Conservation (phyloP, 2,797 vertebrate genomes). For the Distichodus sexfasciatus region DNA sequence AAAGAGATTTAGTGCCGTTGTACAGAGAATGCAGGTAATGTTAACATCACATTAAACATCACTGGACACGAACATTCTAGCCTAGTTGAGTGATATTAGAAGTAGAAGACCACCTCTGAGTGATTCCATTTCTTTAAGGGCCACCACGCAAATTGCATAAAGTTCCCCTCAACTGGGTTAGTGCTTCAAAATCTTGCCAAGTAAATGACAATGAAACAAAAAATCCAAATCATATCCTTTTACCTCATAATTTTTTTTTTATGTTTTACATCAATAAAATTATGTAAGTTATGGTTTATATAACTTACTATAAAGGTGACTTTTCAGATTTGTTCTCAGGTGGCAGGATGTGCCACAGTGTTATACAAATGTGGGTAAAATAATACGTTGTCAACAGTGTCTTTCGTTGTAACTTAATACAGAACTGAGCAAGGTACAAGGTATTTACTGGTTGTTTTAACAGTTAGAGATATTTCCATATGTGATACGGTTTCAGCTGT, state of each 20-base stretch:
- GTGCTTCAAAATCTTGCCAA: background rate
- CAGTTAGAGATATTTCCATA: conserved; percentile 15
- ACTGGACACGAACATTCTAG: conserved; percentile 1
- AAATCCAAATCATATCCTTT: no score
- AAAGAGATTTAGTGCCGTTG: background rate
- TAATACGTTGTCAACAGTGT: background rate
- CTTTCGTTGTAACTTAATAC: background rate
- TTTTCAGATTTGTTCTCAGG: no score
- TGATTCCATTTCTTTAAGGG: no score
- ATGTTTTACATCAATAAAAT: background rate
- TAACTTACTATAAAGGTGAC: no score
- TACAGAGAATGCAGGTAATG: background rate
- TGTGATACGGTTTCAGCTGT: background rate
- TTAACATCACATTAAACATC: background rate
- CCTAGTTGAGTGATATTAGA: conserved; percentile 4
- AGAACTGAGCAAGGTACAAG: background rate
- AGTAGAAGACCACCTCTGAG: background rate
- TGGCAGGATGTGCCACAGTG: background rate
- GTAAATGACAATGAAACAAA: no score
- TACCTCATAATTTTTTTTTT: no score
- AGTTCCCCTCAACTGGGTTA: background rate
- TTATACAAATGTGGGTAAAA: background rate
- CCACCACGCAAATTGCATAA: background rate
- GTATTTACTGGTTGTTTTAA: background rate
- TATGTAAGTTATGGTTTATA: background rate